Evolutionary conservation across 2,113 vertebrate genomes (phyloP).

Genomic region (Gambusia affinis): DNA sequence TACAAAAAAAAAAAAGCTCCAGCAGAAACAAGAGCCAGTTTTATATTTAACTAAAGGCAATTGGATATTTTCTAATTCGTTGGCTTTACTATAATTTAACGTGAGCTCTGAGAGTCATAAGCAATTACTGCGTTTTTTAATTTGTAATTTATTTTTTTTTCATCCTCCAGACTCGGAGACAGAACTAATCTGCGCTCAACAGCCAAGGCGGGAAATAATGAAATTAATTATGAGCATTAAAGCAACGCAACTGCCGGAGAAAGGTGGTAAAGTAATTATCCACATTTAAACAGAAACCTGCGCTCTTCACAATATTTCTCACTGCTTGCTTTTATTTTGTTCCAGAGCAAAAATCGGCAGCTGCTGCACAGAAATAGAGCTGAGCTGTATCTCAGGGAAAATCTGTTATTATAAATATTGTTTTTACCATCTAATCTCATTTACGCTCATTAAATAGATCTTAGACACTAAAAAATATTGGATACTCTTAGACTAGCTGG

Average conservation of each 20-base stretch:
- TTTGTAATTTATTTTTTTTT: slow-evolving; percentile 5
- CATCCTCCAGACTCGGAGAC: slow-evolving; percentile 64
- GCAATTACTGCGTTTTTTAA: slow-evolving; percentile 66
- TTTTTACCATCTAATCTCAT: background rate
- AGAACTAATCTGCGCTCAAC: slow-evolving; percentile 77
- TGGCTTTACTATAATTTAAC: slow-evolving; percentile 69
- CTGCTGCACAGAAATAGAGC: background rate
- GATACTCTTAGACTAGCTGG: too few species aligned
- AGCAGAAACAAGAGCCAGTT: slow-evolving; percentile 9
- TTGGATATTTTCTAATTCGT: slow-evolving; percentile 70
- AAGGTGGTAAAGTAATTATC: slow-evolving; percentile 80
- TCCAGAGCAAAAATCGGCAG: slow-evolving; percentile 28
- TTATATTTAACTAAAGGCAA: slow-evolving; percentile 61
- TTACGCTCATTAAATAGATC: slow-evolving; percentile 3
- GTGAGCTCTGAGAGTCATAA: slow-evolving; percentile 66
- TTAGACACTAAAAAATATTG: background rate
- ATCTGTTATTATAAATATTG: background rate
- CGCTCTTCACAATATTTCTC: slow-evolving; percentile 29
- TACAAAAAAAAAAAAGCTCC: background rate
- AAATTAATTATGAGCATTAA: slow-evolving; percentile 80
- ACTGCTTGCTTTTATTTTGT: slow-evolving; percentile 21
- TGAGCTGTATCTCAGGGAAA: background rate
- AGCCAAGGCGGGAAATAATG: slow-evolving; percentile 76
- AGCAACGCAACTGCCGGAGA: slow-evolving; percentile 62
- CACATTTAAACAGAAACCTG: slow-evolving; percentile 58